Percentiles rank a stretch among this genome's conserved stretches.
Evolutionary conservation across 2,797 vertebrate genomes (phyloP).

Genomic region (Hippopotamyrus pictus): DNA sequence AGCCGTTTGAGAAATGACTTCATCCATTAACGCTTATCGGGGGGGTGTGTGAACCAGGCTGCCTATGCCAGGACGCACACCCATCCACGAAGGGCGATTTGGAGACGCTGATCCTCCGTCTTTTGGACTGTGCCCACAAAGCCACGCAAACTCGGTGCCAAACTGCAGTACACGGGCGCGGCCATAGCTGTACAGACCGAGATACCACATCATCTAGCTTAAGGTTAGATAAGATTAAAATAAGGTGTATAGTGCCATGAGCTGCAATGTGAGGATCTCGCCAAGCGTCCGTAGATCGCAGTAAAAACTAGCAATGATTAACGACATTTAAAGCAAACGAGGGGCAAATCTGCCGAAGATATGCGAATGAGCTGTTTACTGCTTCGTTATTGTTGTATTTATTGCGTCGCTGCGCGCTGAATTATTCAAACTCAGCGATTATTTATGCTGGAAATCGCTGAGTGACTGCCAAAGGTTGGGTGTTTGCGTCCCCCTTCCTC

Average conservation of each 20-base stretch:
- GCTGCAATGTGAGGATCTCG: not conserved
- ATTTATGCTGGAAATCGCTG: not conserved
- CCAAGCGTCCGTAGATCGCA: not conserved
- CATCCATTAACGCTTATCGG: not conserved
- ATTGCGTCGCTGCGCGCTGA: not conserved
- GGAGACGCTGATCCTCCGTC: not conserved
- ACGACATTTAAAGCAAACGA: not conserved
- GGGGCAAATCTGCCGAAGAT: not conserved
- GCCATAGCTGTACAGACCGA: not conserved
- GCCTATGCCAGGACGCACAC: not conserved
- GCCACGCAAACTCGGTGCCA: not conserved
- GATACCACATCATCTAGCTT: not conserved
- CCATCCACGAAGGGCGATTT: not conserved
- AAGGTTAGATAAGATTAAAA: not conserved
- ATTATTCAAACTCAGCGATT: not conserved
- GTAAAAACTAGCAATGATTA: not conserved
- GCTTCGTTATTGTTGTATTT: not conserved
- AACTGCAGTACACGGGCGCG: not conserved
- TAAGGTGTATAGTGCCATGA: not conserved
- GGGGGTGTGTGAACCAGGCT: not conserved
- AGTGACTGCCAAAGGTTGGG: not conserved
- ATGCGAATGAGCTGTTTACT: slow-evolving; percentile 1
- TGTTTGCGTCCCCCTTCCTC: not conserved
- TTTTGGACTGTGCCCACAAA: not conserved
- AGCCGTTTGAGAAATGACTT: not conserved